phyloP scores from a whole-genome alignment of 2,113 vertebrate genomes.

The Daphoenositta chrysoptera region DNA sequence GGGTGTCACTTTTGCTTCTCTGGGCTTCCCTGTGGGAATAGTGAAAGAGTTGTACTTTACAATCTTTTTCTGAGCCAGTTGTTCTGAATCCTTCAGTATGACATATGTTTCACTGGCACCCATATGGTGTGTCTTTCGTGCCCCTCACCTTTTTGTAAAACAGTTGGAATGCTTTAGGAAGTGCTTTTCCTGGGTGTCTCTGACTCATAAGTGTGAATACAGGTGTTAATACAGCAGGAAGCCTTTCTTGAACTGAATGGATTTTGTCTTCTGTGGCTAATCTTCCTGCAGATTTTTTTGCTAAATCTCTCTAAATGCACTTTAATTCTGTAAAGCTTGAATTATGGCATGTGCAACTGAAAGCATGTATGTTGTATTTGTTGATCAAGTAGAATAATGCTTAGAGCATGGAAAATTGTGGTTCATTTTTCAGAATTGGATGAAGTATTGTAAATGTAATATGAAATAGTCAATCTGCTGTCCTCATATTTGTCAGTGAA shows the following conservation, averaged over 20 bases:
- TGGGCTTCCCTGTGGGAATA: neutral
- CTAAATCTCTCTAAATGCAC: neutral
- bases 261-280: neutral
- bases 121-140: neutral
- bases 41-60: neutral
- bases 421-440: neutral
- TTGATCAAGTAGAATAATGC: neutral
- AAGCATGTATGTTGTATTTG: neutral
- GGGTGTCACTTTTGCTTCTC: neutral
- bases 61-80: neutral
- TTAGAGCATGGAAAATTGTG: neutral
- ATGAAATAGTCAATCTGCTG: neutral
- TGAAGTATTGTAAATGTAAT: neutral
- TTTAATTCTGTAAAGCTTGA: neutral
- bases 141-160: neutral
- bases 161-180: neutral
- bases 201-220: neutral
- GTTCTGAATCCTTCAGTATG: neutral
- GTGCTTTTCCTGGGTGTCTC: neutral
- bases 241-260: neutral
- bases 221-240: neutral
- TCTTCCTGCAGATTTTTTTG: conserved; percentile 1
- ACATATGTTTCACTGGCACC: neutral
- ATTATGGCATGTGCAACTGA: neutral
- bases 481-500: neutral